Percentiles rank a stretch among this genome's conserved stretches.
Evolutionary conservation across 2,888 invertebrate species (phyloP).

Genomic region (Macaria liturata): DNA sequence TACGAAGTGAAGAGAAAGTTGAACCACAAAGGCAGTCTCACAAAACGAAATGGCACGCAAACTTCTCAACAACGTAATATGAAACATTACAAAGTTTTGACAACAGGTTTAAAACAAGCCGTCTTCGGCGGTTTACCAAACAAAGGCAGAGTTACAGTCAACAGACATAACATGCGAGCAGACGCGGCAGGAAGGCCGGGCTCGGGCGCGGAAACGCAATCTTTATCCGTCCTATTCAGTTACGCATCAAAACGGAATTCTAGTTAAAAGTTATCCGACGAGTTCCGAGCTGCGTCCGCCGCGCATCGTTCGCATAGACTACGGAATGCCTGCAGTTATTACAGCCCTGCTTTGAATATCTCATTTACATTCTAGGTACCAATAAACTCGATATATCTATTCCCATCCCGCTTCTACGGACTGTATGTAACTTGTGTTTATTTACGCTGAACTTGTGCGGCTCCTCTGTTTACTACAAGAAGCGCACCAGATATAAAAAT

Average conservation of each 20-base stretch:
- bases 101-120: slow-evolving; percentile 9
- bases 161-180: slow-evolving; percentile 15
- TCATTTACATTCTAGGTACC: slow-evolving; percentile 30
- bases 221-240: slow-evolving; percentile 16
- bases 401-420: slow-evolving; percentile 19
- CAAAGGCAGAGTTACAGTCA: slow-evolving; percentile 15
- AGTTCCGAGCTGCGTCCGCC: slow-evolving; percentile 13
- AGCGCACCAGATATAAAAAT: slow-evolving; percentile 78
- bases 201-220: slow-evolving; percentile 19
- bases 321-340: slow-evolving; percentile 25
- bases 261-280: slow-evolving; percentile 20
- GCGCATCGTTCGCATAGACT: slow-evolving; percentile 19
- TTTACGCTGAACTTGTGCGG: slow-evolving; percentile 73
- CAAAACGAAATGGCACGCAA: slow-evolving; percentile 6
- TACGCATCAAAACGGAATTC: slow-evolving; percentile 15
- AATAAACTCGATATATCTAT: slow-evolving; percentile 19
- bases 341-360: slow-evolving; percentile 23
- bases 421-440: slow-evolving; percentile 57
- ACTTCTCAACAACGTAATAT: neutral
- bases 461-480: slow-evolving; percentile 68
- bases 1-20: too few relatives aligned
- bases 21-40: too few relatives aligned
- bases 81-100: slow-evolving; percentile 5
- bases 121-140: slow-evolving; percentile 12
- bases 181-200: slow-evolving; percentile 20